Conservation (phyloP, 2,797 vertebrate species). For the Sebastes taczanowskii region DNA sequence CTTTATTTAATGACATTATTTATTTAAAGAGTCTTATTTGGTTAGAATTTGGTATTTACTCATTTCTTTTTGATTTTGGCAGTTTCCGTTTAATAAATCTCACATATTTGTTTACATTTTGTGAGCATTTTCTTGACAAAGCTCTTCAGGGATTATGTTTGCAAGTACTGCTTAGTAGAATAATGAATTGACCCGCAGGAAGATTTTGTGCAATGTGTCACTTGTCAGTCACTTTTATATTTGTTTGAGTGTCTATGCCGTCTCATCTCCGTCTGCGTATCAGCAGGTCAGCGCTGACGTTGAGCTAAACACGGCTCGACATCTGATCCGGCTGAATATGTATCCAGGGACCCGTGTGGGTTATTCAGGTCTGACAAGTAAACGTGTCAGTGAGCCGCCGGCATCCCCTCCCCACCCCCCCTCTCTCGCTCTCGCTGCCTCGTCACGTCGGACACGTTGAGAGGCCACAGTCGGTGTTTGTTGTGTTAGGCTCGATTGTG, state of each 20-base stretch:
- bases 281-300: neutral
- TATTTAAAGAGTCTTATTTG: no score
- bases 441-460: slow-evolving; percentile 20
- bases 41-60: no score
- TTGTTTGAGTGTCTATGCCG: neutral
- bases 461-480: slow-evolving; percentile 58
- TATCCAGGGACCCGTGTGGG: neutral
- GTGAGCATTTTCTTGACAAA: neutral
- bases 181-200: neutral
- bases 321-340: slow-evolving; percentile 1
- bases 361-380: neutral
- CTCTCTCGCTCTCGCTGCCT: neutral
- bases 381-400: slow-evolving; percentile 31
- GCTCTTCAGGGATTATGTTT: neutral
- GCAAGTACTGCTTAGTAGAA: no score
- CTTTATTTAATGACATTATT: no score
- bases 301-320: slow-evolving; percentile 4
- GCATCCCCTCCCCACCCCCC: neutral
- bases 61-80: no score
- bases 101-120: neutral
- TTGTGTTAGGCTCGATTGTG: slow-evolving; percentile 56
- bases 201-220: neutral
- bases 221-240: neutral
- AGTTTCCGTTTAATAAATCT: no score
- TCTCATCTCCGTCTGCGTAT: neutral